A percentile compares a stretch with the other conserved stretches of the same genome.
These are phyloP conservation scores for Apis dorsata DNA, from an alignment of 1,140 invertebrate genomes.

Conservation along the genomic window DNA sequence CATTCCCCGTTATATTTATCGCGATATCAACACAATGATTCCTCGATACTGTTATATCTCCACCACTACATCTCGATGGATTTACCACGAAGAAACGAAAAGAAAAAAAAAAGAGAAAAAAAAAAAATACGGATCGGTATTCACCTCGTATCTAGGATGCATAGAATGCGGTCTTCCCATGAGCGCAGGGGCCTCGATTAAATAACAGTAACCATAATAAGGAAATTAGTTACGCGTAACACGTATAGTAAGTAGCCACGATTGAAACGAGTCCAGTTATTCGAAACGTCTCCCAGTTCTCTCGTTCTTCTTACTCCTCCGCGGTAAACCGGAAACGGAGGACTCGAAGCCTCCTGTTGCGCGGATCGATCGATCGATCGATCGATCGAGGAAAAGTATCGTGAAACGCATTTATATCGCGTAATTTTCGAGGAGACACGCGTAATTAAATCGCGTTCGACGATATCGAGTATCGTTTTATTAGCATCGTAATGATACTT, in stretches of 20 bases:
- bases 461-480: conserved; percentile 30
- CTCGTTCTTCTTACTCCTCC: not conserved
- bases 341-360: not conserved
- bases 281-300: not conserved
- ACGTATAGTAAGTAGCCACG: not conserved
- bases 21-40: conserved; percentile 7
- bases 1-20: conserved; percentile 22
- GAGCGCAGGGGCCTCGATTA: conserved; percentile 4
- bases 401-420: not conserved
- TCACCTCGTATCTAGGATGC: not conserved
- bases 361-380: not conserved
- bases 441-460: conserved; percentile 25
- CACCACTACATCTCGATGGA: not conserved
- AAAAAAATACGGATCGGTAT: not conserved
- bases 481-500: not conserved
- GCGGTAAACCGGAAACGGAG: not conserved
- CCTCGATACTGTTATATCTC: conserved; percentile 17
- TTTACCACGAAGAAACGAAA: not conserved
- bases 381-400: conserved; percentile 27
- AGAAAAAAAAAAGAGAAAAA: not conserved
- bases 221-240: conserved; percentile 18
- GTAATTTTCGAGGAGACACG: conserved; percentile 1
- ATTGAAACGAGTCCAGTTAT: conserved; percentile 18
- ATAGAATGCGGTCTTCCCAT: not conserved
- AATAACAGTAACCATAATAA: conserved; percentile 30